Conservation (phyloP, 2,888 invertebrate species). For the Nipponacmea schrenckii region DNA sequence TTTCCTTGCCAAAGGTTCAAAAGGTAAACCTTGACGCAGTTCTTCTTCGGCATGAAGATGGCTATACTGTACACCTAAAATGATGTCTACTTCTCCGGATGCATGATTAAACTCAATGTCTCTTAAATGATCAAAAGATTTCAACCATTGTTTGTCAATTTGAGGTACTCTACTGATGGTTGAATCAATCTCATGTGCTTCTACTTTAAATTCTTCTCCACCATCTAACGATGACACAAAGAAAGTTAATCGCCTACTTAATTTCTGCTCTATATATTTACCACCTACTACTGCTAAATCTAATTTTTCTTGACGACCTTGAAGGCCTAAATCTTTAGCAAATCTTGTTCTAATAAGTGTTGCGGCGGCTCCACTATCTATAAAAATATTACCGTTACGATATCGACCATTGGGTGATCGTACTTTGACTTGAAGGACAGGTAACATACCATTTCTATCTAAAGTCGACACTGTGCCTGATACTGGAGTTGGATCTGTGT, state of each 20-base stretch:
- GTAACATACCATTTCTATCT: conserved; percentile 14
- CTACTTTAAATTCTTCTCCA: conserved; percentile 18
- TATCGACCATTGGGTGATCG: conserved; percentile 16
- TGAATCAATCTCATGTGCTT: conserved; percentile 21
- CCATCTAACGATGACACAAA: conserved; percentile 11
- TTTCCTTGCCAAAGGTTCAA: conserved; percentile 18
- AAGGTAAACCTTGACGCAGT: conserved; percentile 12
- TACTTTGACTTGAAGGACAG: conserved; percentile 12
- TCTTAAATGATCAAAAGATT: neutral
- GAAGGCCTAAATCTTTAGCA: conserved; percentile 18
- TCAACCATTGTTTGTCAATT: conserved; percentile 7
- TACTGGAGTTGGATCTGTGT: conserved; percentile 11
- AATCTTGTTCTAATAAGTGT: conserved; percentile 16
- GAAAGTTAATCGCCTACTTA: conserved; percentile 8
- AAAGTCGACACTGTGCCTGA: conserved; percentile 4
- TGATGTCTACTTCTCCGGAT: conserved; percentile 16
- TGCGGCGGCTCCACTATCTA: conserved; percentile 12
- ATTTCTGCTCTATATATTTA: neutral
- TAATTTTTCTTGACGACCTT: conserved; percentile 13
- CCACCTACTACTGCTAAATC: conserved; percentile 10
- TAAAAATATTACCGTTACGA: too few species aligned
- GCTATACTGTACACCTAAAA: conserved; percentile 20
- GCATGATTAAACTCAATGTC: conserved; percentile 4
- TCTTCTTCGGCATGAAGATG: conserved; percentile 22
- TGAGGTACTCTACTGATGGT: conserved; percentile 17